phyloP scores from a whole-genome alignment of 2,113 vertebrate genomes.

The Pterophyllum scalare region DNA sequence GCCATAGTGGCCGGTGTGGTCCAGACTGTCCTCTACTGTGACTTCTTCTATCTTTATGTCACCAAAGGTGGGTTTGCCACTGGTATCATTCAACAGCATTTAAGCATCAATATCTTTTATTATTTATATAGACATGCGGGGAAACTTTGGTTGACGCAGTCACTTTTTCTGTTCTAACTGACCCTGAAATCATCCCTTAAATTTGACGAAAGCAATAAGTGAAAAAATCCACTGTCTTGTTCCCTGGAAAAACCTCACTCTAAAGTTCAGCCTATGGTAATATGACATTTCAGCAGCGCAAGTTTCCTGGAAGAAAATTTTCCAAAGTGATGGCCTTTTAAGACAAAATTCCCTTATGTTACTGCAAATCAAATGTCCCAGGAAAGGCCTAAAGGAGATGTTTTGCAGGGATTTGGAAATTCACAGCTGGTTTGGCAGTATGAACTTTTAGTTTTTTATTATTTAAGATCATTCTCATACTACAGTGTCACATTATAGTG shows the following conservation, averaged over 20 bases:
- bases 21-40: constrained; percentile 98
- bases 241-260: neutral
- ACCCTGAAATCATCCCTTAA: neutral
- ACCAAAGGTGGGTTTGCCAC: constrained; percentile 90
- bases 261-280: constrained; percentile 25
- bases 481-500: neutral
- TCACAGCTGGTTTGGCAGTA: neutral
- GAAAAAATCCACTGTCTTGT: neutral
- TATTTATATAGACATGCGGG: neutral
- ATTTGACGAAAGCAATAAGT: neutral
- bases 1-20: constrained; percentile 97
- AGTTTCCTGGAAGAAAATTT: constrained; percentile 6
- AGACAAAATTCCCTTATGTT: neutral
- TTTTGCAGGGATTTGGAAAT: constrained; percentile 9
- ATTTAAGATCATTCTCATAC: neutral
- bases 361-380: neutral
- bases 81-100: neutral
- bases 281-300: neutral
- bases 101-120: neutral
- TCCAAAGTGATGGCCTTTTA: neutral
- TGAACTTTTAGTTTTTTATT: neutral
- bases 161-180: neutral
- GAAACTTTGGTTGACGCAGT: neutral
- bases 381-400: constrained; percentile 23
- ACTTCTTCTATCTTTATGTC: constrained; percentile 99